Conservation (phyloP, 2,797 vertebrate genomes). For the Danio aesculapii region DNA sequence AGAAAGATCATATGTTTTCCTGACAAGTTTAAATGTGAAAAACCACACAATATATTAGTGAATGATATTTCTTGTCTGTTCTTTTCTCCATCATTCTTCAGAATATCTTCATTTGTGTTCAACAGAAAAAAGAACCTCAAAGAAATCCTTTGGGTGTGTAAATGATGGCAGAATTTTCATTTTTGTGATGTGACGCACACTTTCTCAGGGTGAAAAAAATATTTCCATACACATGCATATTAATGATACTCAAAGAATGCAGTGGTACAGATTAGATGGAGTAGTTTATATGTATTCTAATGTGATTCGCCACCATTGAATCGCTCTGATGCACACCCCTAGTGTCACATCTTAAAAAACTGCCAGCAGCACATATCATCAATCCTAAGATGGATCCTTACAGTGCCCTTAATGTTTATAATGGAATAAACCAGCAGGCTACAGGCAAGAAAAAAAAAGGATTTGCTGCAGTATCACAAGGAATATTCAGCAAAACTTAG, state of each 20-base stretch:
- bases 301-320: slow-evolving; percentile 26
- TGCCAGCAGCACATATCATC: slow-evolving; percentile 37
- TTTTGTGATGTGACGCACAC: background rate
- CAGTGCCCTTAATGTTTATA: slow-evolving; percentile 46
- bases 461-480: background rate
- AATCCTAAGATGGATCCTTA: slow-evolving; percentile 33
- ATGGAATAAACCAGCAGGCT: slow-evolving; percentile 47
- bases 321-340: slow-evolving; percentile 35
- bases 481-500: background rate
- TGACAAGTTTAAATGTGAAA: too few relatives aligned
- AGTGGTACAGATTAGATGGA: slow-evolving; percentile 13
- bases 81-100: too few relatives aligned
- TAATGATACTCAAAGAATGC: slow-evolving; percentile 13
- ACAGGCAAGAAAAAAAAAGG: background rate
- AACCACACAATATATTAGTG: too few relatives aligned
- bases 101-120: too few relatives aligned
- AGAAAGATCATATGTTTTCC: too few relatives aligned
- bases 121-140: too few relatives aligned
- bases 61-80: too few relatives aligned
- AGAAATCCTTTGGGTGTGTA: too few relatives aligned
- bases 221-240: slow-evolving; percentile 18
- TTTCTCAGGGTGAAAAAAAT: background rate
- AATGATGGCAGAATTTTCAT: too few relatives aligned
- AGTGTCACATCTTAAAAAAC: slow-evolving; percentile 39
- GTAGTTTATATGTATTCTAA: slow-evolving; percentile 23